Conservation (phyloP, 1,140 invertebrate species). For the Gyrodactylus bullatarudis region DNA sequence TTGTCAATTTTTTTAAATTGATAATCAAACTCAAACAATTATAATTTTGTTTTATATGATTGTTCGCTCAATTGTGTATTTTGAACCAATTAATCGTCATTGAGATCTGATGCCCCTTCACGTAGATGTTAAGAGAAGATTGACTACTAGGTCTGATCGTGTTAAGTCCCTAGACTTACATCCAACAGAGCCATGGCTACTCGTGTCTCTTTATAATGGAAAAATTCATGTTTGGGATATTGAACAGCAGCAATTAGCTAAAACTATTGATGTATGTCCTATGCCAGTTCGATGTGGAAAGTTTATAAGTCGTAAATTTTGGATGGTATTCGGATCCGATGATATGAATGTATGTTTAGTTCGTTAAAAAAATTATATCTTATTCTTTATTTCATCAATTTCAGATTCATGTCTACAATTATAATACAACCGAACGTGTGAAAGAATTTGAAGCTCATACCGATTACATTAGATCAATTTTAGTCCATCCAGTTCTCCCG, state of each 20-base stretch:
- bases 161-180: conserved; percentile 92
- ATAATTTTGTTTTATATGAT: no score
- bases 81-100: not conserved
- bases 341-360: not conserved
- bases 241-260: conserved; percentile 55
- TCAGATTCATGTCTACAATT: conserved; percentile 67
- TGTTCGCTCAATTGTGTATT: not conserved
- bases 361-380: not conserved
- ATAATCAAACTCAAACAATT: no score
- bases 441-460: conserved; percentile 90
- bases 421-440: conserved; percentile 77
- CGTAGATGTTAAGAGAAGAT: conserved; percentile 50
- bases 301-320: conserved; percentile 85
- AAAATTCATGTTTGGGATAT: conserved; percentile 97
- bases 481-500: conserved; percentile 78
- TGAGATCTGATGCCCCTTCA: conserved; percentile 4
- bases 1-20: no score
- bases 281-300: conserved; percentile 67
- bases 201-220: conserved; percentile 83
- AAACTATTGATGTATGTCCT: conserved; percentile 77
- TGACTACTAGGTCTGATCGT: conserved; percentile 75
- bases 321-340: conserved; percentile 76
- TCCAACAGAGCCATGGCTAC: conserved; percentile 82
- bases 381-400: conserved; percentile 24
- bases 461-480: conserved; percentile 80